Percentiles rank a stretch among this genome's conserved stretches.
Conservation (phyloP, 2,888 invertebrate species). For the Morpho deidamia region DNA sequence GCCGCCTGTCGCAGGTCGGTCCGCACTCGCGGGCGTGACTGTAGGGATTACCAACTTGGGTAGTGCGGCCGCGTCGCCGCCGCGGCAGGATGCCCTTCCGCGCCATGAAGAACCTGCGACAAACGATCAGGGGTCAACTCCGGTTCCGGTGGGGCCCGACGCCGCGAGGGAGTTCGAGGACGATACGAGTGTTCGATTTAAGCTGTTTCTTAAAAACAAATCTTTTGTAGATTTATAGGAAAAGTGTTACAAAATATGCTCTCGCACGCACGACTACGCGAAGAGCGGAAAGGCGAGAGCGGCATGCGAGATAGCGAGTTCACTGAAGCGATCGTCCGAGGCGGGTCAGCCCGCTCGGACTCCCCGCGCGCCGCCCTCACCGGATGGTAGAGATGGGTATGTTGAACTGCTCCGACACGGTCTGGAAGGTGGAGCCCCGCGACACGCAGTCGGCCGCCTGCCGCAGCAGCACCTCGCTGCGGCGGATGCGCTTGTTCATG, state of each 20-base stretch:
- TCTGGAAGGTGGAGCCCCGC: constrained; percentile 92
- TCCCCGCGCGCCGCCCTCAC: constrained; percentile 34
- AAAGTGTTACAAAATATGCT: no score
- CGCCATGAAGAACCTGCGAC: constrained; percentile 88
- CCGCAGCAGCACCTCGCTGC: constrained; percentile 87
- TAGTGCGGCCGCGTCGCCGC: constrained; percentile 86
- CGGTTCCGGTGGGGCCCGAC: no score
- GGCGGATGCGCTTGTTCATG: constrained; percentile 79
- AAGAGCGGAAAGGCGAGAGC: no score
- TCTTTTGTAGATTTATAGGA: no score
- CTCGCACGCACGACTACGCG: no score
- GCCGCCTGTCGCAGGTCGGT: constrained; percentile 10
- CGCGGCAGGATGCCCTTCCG: constrained; percentile 89
- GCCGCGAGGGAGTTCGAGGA: no score
- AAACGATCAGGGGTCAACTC: neutral
- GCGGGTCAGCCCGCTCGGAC: no score
- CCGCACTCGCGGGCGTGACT: neutral
- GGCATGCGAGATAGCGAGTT: no score
- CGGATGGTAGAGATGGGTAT: constrained; percentile 92
- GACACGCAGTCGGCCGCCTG: constrained; percentile 91
- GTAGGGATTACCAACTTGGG: constrained; percentile 50
- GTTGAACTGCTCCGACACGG: constrained; percentile 91
- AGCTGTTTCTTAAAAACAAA: no score
- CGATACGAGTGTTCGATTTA: no score
- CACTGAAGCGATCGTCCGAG: no score